These are phyloP conservation scores for Colaptes auratus DNA, from an alignment of 2,113 vertebrate species.

Conservation along the genomic window DNA sequence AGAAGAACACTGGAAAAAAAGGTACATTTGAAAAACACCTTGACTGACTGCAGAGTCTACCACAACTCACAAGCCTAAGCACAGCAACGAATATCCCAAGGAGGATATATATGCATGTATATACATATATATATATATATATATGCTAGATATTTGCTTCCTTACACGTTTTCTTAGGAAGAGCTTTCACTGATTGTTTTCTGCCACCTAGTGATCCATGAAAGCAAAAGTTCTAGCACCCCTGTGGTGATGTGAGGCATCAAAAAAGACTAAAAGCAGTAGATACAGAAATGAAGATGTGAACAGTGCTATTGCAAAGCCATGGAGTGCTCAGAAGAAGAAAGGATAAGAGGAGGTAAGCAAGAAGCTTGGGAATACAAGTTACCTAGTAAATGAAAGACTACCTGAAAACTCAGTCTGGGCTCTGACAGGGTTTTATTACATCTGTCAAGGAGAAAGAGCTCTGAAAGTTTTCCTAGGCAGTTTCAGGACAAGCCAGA, in stretches of 20 bases:
- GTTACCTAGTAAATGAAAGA: not conserved
- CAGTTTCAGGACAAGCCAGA: not conserved
- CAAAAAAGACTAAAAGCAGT: not conserved
- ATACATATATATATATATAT: too few relatives aligned
- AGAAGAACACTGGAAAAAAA: not conserved
- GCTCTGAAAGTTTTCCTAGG: not conserved
- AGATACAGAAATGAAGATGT: not conserved
- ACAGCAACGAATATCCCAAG: not conserved
- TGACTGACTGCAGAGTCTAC: not conserved
- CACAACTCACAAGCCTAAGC: not conserved
- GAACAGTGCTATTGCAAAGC: not conserved
- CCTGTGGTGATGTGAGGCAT: not conserved
- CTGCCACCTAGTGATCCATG: constrained; percentile 71
- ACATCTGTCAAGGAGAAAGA: accelerated
- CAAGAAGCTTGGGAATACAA: not conserved
- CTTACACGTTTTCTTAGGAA: accelerated
- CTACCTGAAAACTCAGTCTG: not conserved
- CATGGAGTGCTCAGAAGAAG: not conserved
- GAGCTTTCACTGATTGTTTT: constrained; percentile 20
- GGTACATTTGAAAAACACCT: not conserved
- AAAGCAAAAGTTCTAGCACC: not conserved
- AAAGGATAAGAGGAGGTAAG: not conserved
- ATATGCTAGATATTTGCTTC: not conserved
- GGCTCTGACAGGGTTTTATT: not conserved
- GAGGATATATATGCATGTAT: accelerated